Conservation (phyloP, 2,888 invertebrate species). For the Sisyra nigra region DNA sequence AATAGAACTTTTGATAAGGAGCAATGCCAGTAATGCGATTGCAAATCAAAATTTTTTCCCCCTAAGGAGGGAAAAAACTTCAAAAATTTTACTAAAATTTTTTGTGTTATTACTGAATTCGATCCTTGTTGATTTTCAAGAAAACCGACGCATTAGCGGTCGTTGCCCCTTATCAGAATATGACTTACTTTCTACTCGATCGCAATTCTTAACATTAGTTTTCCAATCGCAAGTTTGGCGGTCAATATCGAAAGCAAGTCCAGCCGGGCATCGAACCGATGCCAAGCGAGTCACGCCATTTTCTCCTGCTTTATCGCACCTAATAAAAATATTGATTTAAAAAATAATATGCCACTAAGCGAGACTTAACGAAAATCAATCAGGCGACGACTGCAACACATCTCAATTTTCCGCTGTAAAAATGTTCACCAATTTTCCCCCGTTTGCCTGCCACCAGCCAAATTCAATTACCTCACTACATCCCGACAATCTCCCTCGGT, state of each 20-base stretch:
- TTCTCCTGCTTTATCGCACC: constrained; percentile 85
- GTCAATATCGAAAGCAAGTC: constrained; percentile 86
- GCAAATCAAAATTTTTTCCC: not conserved
- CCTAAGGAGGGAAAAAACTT: constrained; percentile 7
- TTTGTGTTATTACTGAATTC: constrained; percentile 8
- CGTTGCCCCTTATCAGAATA: constrained; percentile 6
- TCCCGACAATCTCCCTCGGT: constrained; percentile 81
- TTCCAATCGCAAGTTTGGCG: constrained; percentile 95
- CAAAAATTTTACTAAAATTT: constrained; percentile 10
- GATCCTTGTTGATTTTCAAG: not conserved
- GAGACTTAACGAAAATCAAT: no score
- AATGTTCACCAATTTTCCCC: not conserved
- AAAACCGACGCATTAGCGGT: constrained; percentile 1
- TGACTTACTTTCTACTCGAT: constrained; percentile 83
- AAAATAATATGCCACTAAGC: no score
- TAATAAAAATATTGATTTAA: constrained; percentile 25
- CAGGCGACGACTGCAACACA: no score
- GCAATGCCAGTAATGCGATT: constrained; percentile 1
- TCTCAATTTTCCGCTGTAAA: no score
- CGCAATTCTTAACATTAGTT: constrained; percentile 91
- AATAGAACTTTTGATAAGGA: constrained; percentile 25
- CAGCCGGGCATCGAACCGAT: constrained; percentile 75
- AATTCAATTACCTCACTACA: constrained; percentile 63
- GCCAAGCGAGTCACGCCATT: constrained; percentile 76
- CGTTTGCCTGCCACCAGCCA: not conserved